Evolutionary conservation across 2,113 vertebrate genomes (phyloP), one percentile per base, ranked within the genome.

Genomic region (Eleginops maclovinus): DNA sequence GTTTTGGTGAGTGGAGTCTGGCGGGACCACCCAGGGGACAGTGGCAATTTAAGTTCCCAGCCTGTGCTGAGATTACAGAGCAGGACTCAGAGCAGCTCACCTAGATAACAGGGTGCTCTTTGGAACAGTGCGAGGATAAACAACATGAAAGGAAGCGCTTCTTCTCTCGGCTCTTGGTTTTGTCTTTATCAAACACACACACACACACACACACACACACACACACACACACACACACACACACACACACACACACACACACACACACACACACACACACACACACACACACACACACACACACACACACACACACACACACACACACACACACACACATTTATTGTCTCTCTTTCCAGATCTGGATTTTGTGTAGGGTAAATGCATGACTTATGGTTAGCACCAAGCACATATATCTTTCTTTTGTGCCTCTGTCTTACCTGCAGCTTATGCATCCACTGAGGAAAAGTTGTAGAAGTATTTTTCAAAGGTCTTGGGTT

Each of bases 1-100:
- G 85, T 99, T 76, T 93, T 97, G 96, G 97, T 97, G 90, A 97
- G 97, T 97, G 85, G 75, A 89, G 66, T 72, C 71, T 68, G 81
- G 55, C 63, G 51, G 89, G 93, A 93, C 91, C 92, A 93, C 91
- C 92, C 86, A 83, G 73, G 73, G 84, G 72, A 83, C 72, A 46
- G 77, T 86, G 81, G 82, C 86, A 87, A 87, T 89, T 91, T 91
- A 83, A 79, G 71, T 84, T 88, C 78, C 83, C 84, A 89, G 84
- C 77, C 73, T 83, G 85, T 71, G 77, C 28, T 59, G 70, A 93
- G 90, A 92, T 94, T 93, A 94, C 79, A 90, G 85, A 90, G 90
- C 90, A 86, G 80, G 66, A 86, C 81, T 83, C 73, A 70, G 83
- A 73, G 86, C 75, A 85, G 82, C 88, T 88, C 89, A 90, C 88